A percentile compares a stretch with the other conserved stretches of the same genome.
These are phyloP conservation scores for Grus americana DNA, from an alignment of 2,113 vertebrate genomes.

Conservation along the genomic window DNA sequence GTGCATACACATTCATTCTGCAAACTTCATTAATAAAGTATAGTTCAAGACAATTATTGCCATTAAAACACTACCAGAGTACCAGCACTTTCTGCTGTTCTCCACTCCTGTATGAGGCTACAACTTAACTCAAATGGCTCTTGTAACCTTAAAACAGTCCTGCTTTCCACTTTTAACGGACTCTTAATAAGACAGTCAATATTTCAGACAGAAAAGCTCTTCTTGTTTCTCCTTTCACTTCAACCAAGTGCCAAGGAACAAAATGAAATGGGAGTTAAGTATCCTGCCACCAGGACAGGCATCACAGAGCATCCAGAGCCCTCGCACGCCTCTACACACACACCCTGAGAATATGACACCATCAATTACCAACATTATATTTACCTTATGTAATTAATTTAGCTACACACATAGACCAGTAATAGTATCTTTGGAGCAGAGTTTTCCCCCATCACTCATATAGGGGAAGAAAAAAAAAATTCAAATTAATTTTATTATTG, in stretches of 20 bases:
- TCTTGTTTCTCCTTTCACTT: background rate
- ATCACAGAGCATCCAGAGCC: background rate
- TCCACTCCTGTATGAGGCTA: background rate
- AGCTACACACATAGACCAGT: background rate
- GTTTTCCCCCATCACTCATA: background rate
- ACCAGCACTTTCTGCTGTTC: background rate
- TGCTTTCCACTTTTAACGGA: background rate
- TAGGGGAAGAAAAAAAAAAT: background rate
- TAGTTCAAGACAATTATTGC: background rate
- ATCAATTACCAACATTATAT: background rate
- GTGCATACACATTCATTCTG: background rate
- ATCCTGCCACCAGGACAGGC: background rate
- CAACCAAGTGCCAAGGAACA: background rate
- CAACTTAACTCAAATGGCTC: background rate
- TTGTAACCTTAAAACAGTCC: background rate
- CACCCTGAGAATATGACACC: background rate
- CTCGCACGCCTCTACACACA: background rate
- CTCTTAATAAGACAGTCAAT: background rate
- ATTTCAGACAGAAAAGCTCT: background rate
- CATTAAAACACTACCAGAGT: background rate
- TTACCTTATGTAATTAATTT: background rate
- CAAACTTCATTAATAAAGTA: conserved; percentile 6
- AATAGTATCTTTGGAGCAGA: background rate
- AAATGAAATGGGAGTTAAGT: background rate
- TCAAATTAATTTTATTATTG: background rate